Evolutionary conservation across 2,797 vertebrate genomes (phyloP).

Genomic region (Chrosomus eos): DNA sequence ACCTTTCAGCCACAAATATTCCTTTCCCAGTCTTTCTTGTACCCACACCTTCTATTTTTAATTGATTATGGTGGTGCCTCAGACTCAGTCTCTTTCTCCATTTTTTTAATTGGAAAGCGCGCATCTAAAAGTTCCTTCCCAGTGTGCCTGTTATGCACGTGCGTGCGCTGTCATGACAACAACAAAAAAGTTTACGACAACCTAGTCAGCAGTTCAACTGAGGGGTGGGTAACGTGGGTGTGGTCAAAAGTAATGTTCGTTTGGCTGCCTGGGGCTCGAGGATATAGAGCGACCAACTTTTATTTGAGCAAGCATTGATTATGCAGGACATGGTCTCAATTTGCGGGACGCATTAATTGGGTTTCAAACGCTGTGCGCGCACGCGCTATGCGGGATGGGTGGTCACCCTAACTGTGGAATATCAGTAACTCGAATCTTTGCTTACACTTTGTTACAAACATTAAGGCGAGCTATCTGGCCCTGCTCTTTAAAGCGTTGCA

Average conservation of each 20-base stretch:
- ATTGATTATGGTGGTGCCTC: not conserved
- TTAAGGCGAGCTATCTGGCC: too few relatives aligned
- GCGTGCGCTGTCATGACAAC: not conserved
- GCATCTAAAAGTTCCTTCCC: too few relatives aligned
- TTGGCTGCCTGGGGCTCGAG: not conserved
- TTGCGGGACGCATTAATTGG: not conserved
- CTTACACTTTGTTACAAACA: too few relatives aligned
- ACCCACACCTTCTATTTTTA: not conserved
- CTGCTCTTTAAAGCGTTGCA: too few relatives aligned
- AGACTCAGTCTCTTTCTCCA: not conserved
- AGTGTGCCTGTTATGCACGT: not conserved
- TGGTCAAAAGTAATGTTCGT: slow-evolving; percentile 3
- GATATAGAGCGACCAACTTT: too few relatives aligned
- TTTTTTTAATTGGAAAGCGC: too few relatives aligned
- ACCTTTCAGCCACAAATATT: not conserved
- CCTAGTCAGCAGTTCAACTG: not conserved
- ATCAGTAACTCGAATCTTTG: too few relatives aligned
- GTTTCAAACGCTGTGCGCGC: not conserved
- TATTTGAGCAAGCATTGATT: not conserved
- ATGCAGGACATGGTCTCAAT: not conserved
- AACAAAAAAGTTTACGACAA: not conserved
- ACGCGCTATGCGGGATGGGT: not conserved
- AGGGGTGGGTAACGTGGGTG: not conserved
- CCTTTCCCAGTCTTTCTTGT: not conserved
- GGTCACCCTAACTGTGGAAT: not conserved